A percentile compares a stretch with the other conserved stretches of the same genome.
These are phyloP conservation scores for Rallus limicola DNA, from an alignment of 2,113 vertebrate species.

Conservation along the genomic window DNA sequence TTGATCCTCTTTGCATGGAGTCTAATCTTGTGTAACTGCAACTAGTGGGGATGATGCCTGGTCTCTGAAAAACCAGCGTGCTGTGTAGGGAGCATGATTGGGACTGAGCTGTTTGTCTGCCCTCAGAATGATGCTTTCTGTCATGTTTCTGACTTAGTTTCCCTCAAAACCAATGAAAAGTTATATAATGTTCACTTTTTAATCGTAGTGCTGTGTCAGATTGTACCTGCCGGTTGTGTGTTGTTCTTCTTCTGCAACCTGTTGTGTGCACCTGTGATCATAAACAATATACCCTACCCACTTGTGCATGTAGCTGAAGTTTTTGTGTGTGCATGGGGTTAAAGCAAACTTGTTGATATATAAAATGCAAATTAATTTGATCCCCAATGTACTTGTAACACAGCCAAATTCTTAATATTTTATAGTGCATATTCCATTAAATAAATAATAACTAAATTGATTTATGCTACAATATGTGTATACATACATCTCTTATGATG, in stretches of 20 bases:
- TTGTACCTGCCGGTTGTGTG: neutral
- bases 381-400: neutral
- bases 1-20: neutral
- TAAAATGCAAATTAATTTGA: neutral
- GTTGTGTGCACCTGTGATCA: neutral
- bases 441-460: conserved; percentile 20
- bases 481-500: conserved; percentile 5
- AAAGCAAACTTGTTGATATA: neutral
- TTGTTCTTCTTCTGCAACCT: neutral
- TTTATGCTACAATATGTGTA: conserved; percentile 18
- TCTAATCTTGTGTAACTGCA: neutral
- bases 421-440: neutral
- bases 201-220: neutral
- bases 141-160: neutral
- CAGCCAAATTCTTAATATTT: conserved; percentile 21
- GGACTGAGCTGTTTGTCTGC: neutral
- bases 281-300: neutral
- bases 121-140: neutral
- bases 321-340: neutral
- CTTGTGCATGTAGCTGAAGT: neutral
- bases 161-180: neutral
- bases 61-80: neutral
- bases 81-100: neutral
- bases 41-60: neutral
- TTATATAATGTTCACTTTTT: neutral